Evolutionary conservation across 2,797 vertebrate species (phyloP).

Genomic region (Atherinosoma microstoma): DNA sequence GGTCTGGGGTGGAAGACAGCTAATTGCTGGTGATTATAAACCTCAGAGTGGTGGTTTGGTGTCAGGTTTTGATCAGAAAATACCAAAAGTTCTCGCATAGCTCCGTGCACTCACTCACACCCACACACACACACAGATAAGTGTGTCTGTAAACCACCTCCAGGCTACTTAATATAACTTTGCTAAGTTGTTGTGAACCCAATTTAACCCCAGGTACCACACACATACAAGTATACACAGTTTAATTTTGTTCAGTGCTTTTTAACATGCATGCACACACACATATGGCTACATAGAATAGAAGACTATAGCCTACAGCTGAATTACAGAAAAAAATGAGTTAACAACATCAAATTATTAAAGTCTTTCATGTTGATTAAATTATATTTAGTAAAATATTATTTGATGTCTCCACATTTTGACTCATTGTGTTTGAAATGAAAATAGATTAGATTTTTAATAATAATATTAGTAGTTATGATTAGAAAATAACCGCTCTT

Average conservation of each 20-base stretch:
- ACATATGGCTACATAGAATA: not conserved
- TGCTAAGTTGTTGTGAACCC: constrained; percentile 55
- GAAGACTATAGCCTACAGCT: too few relatives aligned
- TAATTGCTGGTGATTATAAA: constrained; percentile 84
- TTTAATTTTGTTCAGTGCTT: not conserved
- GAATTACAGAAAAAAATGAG: not conserved
- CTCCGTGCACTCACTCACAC: constrained; percentile 20
- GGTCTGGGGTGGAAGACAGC: constrained; percentile 69
- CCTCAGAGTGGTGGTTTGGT: constrained; percentile 71
- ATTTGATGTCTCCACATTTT: too few relatives aligned
- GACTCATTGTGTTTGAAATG: too few relatives aligned
- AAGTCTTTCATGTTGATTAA: too few relatives aligned
- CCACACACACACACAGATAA: constrained; percentile 16
- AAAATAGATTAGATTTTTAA: too few relatives aligned
- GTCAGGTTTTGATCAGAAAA: constrained; percentile 72
- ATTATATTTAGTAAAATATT: too few relatives aligned
- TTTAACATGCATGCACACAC: not conserved
- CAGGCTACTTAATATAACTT: constrained; percentile 40
- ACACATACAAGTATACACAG: constrained; percentile 27
- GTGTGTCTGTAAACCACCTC: constrained; percentile 37
- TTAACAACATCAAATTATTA: not conserved
- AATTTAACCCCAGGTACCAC: constrained; percentile 57
- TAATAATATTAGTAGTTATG: too few relatives aligned
- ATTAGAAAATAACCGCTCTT: not conserved
- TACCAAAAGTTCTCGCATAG: constrained; percentile 48